Percentiles rank a stretch among this genome's conserved stretches.
Conservation (phyloP, 2,888 invertebrate genomes). For the Epistrophella euchroma region DNA sequence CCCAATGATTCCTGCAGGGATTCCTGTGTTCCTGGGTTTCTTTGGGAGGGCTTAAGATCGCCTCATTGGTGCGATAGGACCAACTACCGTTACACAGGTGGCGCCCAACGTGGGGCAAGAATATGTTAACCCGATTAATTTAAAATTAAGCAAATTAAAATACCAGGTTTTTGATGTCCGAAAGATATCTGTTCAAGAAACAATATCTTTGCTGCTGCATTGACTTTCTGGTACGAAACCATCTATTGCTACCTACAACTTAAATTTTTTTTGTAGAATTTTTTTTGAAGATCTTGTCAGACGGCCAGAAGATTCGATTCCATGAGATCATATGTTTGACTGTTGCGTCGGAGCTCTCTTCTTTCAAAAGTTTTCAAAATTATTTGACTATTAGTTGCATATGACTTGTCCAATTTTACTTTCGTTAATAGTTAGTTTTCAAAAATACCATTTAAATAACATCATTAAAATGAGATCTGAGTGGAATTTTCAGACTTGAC, state of each 20-base stretch:
- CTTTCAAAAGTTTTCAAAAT: not conserved
- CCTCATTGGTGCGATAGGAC: no score
- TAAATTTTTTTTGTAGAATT: not conserved
- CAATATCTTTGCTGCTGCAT: not conserved
- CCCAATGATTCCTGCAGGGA: no score
- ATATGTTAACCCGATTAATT: not conserved
- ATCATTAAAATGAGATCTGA: not conserved
- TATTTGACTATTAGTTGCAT: not conserved
- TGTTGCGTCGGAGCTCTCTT: conserved; percentile 5
- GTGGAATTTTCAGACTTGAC: not conserved
- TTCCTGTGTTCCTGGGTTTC: no score
- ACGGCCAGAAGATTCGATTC: not conserved
- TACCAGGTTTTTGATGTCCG: not conserved
- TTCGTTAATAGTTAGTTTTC: not conserved
- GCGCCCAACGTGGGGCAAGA: not conserved
- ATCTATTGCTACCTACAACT: not conserved
- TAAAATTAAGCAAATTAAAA: not conserved
- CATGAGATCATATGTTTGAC: not conserved
- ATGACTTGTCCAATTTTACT: not conserved
- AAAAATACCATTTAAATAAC: no score
- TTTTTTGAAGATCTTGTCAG: conserved; percentile 6
- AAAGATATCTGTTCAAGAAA: not conserved
- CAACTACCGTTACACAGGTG: no score
- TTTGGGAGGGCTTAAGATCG: no score
- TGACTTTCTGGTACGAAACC: not conserved